phyloP scores from a whole-genome alignment of 2,888 invertebrate species.

The Dynastes tityus region DNA sequence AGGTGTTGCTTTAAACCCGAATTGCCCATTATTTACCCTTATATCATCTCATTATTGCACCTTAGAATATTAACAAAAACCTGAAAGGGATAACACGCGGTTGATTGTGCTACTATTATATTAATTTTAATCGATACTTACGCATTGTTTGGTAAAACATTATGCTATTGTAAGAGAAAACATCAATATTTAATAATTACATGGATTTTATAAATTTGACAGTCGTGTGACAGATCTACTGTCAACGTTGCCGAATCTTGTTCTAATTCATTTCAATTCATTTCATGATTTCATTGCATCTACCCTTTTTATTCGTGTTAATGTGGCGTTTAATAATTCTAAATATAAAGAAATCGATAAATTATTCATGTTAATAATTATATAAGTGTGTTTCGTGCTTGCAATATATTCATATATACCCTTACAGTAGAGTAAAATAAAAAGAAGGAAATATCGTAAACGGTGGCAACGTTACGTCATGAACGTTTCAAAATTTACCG shows the following conservation, averaged over 20 bases:
- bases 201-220: conserved; percentile 27
- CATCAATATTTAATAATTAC: conserved; percentile 37
- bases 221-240: neutral
- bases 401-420: neutral
- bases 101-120: neutral
- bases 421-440: neutral
- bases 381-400: neutral
- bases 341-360: conserved; percentile 20
- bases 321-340: neutral
- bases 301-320: neutral
- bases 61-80: conserved; percentile 19
- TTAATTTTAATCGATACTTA: conserved; percentile 14
- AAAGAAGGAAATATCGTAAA: neutral
- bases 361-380: conserved; percentile 1
- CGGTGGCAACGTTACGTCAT: neutral
- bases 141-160: conserved; percentile 19
- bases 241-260: conserved; percentile 22
- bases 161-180: conserved; percentile 5
- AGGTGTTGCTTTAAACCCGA: conserved; percentile 91
- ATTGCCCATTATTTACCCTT: conserved; percentile 83
- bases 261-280: neutral
- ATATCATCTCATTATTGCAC: conserved; percentile 47
- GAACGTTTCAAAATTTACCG: neutral
- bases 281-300: neutral
- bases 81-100: neutral